Conservation (phyloP, 1,140 invertebrate species). For the Listronotus oregonensis region DNA sequence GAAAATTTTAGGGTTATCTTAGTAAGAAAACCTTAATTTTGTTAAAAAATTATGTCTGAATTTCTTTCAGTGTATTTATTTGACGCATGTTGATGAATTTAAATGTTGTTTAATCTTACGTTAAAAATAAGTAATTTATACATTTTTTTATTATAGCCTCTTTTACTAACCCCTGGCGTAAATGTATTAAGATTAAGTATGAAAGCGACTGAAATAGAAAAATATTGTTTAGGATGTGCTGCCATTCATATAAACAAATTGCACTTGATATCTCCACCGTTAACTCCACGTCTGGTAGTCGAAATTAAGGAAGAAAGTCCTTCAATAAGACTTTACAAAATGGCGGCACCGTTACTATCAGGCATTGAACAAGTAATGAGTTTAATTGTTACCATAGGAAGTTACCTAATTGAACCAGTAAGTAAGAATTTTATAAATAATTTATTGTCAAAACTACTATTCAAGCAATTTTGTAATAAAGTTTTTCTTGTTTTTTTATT, state of each 20-base stretch:
- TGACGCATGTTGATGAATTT: too few species aligned
- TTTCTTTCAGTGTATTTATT: too few species aligned
- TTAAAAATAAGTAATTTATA: too few species aligned
- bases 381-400: conserved; percentile 70
- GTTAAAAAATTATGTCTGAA: too few species aligned
- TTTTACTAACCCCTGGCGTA: conserved; percentile 69
- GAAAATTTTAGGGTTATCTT: too few species aligned
- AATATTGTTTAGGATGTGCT: conserved; percentile 65
- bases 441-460: conserved; percentile 17
- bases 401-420: conserved; percentile 56
- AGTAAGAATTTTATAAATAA: conserved; percentile 32
- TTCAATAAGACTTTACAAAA: conserved; percentile 59
- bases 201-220: conserved; percentile 63
- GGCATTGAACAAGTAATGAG: conserved; percentile 73
- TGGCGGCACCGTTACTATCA: conserved; percentile 63
- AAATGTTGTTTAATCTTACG: too few species aligned
- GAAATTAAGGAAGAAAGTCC: conserved; percentile 64
- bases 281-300: conserved; percentile 59
- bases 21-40: too few species aligned
- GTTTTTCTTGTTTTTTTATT: too few species aligned
- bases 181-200: conserved; percentile 71
- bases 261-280: conserved; percentile 58
- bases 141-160: conserved; percentile 42
- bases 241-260: conserved; percentile 64
- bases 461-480: too few species aligned